Base-by-base conservation (phyloP, 1,140 invertebrate species). In the Homalodisca vitripennis region DNA sequence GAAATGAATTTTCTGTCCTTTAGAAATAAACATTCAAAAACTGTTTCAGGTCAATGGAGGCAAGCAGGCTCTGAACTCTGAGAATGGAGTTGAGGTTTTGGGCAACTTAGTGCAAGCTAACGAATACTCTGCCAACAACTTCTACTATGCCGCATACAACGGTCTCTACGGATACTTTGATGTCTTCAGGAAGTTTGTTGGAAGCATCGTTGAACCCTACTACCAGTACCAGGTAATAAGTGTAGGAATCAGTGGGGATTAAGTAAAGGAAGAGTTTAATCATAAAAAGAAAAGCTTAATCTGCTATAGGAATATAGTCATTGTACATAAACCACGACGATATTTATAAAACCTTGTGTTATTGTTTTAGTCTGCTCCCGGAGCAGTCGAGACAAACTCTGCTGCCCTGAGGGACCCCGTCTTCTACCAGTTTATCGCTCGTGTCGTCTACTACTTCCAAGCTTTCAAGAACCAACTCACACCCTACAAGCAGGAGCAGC, bases 91-190 rank as follows among this genome's bases (percentile, higher is more conserved):
- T 51, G 78, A 82, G 66, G 78, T 80, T 31, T 78, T 84, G 64
- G 84, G 81, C n/a, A 83, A 83, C 70, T 72, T 84, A 3, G 80
- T 30, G 1, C 75, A 65, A 1, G 72, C 30, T n/a, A 64, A 64
- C 62, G 62, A 32, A n/a, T 14, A 64, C 62, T 64, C 62, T 26
- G 34, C 34, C 62, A 64, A 64, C 62, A 64, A 41, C 30, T n/a
- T 34, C 13, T 64, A 64, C 34, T 89, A 88, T 75, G 86, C 83
- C 22, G 79, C 82, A 51, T 79, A 86, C 71, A 64, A 64, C 22
- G 62, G 62, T 27, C 89, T 88, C 75, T 86, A 84, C 24, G 79
- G 82, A 55, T 80, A 87, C 71, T 82, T 85, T 51, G 73, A 77
- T 2, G 78, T 77, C 17, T 77, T 76, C 10, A 78, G 78, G 31